These are phyloP conservation scores for Callithrix jacchus DNA, from an alignment of 2,113 vertebrate species.

Conservation along the genomic window DNA sequence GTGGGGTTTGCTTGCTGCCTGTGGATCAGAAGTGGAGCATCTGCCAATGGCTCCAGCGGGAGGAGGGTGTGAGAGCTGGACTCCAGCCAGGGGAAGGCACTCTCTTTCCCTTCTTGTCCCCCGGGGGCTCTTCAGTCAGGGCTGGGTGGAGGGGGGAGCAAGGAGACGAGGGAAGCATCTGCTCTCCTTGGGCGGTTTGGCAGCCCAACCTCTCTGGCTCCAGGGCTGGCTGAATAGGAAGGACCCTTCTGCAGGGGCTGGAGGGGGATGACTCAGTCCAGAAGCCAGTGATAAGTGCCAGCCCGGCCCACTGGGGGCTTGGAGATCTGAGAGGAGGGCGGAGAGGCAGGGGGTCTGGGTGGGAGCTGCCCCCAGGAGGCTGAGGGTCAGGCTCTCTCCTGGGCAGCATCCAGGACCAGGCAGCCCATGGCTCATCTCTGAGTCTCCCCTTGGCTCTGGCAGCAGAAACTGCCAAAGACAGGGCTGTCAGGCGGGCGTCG, in stretches of 20 bases:
- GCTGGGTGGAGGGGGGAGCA: not conserved
- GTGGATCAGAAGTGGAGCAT: not conserved
- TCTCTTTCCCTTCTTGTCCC: slow-evolving; percentile 48
- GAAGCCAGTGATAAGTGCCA: not conserved
- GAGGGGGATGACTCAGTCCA: not conserved
- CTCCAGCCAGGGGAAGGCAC: not conserved
- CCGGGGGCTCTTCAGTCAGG: slow-evolving; percentile 2
- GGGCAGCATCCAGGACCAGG: not conserved
- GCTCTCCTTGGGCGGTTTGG: not conserved
- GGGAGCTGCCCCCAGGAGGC: not conserved
- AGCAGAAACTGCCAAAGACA: not conserved
- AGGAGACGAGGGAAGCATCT: not conserved
- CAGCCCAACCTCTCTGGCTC: not conserved
- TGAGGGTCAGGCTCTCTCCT: not conserved
- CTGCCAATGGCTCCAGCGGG: not conserved
- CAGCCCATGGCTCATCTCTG: not conserved
- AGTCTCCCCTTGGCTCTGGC: not conserved
- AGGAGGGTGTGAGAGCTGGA: slow-evolving; percentile 50
- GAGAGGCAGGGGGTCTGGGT: not conserved
- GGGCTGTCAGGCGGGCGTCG: not conserved
- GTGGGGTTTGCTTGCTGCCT: too few relatives aligned
- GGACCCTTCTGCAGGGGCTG: not conserved
- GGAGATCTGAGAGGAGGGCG: not conserved
- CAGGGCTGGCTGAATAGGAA: not conserved
- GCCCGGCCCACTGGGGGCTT: not conserved